These are phyloP conservation scores for Poeciliopsis occidentalis DNA, from an alignment of 2,113 vertebrate genomes.

Conservation along the genomic window DNA sequence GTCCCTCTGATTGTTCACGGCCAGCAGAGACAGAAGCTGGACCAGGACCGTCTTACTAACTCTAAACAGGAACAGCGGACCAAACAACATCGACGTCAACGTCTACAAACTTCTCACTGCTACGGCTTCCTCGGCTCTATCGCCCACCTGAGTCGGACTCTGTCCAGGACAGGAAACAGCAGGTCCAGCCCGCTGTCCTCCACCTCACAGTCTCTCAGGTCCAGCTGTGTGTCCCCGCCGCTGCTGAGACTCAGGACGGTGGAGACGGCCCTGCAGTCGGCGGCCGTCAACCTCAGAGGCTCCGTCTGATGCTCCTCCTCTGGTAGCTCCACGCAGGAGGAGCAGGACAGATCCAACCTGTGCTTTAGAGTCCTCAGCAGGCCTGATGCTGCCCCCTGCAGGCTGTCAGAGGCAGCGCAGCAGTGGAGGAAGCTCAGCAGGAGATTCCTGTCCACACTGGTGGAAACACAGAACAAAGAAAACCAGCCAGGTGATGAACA, in stretches of 20 bases:
- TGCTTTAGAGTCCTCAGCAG: slow-evolving; percentile 30
- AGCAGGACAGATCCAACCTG: slow-evolving; percentile 39
- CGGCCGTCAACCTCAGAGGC: slow-evolving; percentile 13
- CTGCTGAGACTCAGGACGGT: slow-evolving; percentile 21
- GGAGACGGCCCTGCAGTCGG: slow-evolving; percentile 29
- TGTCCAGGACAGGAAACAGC: slow-evolving; percentile 37
- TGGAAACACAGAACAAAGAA: not conserved
- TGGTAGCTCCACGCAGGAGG: slow-evolving; percentile 3
- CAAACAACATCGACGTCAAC: not conserved
- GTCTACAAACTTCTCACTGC: not conserved
- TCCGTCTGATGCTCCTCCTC: slow-evolving; percentile 7
- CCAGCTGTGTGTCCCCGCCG: slow-evolving; percentile 17
- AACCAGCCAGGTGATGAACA: not conserved
- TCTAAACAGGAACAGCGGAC: not conserved
- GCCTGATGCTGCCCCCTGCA: slow-evolving; percentile 14
- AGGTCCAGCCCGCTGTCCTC: slow-evolving; percentile 24
- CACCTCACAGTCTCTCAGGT: slow-evolving; percentile 40
- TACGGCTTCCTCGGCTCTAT: not conserved
- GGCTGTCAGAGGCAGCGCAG: slow-evolving; percentile 27
- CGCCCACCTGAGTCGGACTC: slow-evolving; percentile 22
- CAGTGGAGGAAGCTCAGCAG: slow-evolving; percentile 41
- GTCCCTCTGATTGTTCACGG: slow-evolving; percentile 7
- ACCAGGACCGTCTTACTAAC: slow-evolving; percentile 31
- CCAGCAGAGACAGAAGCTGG: slow-evolving; percentile 38
- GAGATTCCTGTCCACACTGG: not conserved